Conservation (phyloP, 2,113 vertebrate species). For the Kryptolebias marmoratus region DNA sequence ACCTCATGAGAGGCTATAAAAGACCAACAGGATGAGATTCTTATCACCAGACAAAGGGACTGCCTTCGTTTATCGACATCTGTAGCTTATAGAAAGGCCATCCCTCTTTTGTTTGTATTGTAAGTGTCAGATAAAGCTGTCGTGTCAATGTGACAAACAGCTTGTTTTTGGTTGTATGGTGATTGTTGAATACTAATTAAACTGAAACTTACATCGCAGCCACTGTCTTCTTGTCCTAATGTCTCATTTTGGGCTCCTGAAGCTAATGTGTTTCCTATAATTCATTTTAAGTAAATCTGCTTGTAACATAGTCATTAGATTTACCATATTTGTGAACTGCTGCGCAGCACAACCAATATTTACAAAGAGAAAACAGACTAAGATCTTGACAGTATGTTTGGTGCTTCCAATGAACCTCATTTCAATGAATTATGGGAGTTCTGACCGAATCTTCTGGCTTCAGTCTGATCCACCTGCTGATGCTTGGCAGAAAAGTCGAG, state of each 20-base stretch:
- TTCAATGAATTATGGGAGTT: not conserved
- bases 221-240: not conserved
- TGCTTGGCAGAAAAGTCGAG: not conserved
- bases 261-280: not conserved
- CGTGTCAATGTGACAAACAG: not conserved
- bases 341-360: not conserved
- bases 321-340: not conserved
- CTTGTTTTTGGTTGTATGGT: not conserved
- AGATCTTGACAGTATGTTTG: not conserved
- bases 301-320: too few relatives aligned
- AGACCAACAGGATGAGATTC: constrained; percentile 56
- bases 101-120: not conserved
- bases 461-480: constrained; percentile 31
- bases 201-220: too few relatives aligned
- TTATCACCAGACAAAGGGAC: constrained; percentile 36
- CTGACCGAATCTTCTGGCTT: constrained; percentile 13
- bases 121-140: constrained; percentile 13
- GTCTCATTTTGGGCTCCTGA: not conserved
- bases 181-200: not conserved
- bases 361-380: not conserved
- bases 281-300: not conserved
- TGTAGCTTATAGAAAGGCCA: constrained; percentile 16
- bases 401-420: not conserved
- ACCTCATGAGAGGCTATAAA: constrained; percentile 36
- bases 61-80: constrained; percentile 33